Conservation (phyloP, 2,113 vertebrate species). For the Pholis gunnellus region DNA sequence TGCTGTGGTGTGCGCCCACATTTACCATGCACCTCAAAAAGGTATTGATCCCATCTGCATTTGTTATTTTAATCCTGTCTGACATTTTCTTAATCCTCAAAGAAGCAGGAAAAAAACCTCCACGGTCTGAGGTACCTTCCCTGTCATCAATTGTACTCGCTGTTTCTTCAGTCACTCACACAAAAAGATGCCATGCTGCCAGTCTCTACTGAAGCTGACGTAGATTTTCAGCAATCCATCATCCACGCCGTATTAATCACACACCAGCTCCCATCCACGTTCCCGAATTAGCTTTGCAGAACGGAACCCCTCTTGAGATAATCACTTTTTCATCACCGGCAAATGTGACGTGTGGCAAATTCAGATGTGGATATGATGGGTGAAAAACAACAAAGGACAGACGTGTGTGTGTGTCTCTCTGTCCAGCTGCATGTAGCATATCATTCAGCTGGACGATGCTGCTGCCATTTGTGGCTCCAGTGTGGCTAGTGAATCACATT, state of each 20-base stretch:
- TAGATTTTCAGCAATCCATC: constrained; percentile 72
- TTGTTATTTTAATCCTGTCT: neutral
- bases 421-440: neutral
- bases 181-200: constrained; percentile 34
- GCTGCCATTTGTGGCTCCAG: neutral
- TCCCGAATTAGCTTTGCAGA: constrained; percentile 66
- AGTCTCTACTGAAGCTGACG: constrained; percentile 38
- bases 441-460: constrained; percentile 30
- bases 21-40: neutral
- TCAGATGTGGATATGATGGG: constrained; percentile 27
- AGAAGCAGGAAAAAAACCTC: neutral
- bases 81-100: neutral
- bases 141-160: neutral
- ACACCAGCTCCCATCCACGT: constrained; percentile 56
- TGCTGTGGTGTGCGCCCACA: too few species aligned
- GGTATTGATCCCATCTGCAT: neutral
- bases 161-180: constrained; percentile 43
- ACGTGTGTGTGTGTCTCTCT: constrained; percentile 12
- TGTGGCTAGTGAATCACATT: neutral
- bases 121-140: neutral
- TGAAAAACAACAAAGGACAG: constrained; percentile 36
- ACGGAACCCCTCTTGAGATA: constrained; percentile 66
- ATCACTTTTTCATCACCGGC: constrained; percentile 76
- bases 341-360: constrained; percentile 60
- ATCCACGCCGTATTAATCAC: constrained; percentile 78